Percentiles rank a stretch among this genome's conserved stretches.
phyloP scores from a whole-genome alignment of 1,140 invertebrate species.

The Sycophaga agraensis region DNA sequence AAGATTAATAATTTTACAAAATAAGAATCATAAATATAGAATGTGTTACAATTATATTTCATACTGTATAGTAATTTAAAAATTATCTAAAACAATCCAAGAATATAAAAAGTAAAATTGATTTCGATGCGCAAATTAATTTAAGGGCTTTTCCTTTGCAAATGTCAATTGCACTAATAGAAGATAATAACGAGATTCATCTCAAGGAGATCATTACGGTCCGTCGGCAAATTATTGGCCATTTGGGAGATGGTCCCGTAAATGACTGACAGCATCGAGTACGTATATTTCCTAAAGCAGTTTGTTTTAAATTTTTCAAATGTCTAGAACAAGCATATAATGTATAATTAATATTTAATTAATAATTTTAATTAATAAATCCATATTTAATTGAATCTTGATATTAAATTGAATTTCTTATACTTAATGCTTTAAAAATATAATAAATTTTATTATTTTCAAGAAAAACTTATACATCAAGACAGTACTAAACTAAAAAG shows the following conservation, averaged over 20 bases:
- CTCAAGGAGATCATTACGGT: constrained; percentile 52
- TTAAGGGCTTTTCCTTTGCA: constrained; percentile 31
- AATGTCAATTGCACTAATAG: constrained; percentile 49
- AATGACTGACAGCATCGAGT: constrained; percentile 41
- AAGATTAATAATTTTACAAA: not conserved
- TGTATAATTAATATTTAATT: too few species aligned
- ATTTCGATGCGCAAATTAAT: constrained; percentile 9
- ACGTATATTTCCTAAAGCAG: constrained; percentile 32
- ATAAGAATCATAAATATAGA: not conserved
- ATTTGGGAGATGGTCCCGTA: constrained; percentile 37
- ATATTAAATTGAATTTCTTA: too few species aligned
- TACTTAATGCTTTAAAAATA: too few species aligned
- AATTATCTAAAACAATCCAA: too few species aligned
- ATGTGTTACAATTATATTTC: not conserved
- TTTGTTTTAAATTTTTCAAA: too few species aligned
- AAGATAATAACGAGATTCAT: constrained; percentile 50
- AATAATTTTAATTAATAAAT: too few species aligned
- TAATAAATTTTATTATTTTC: too few species aligned
- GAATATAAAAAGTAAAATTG: too few species aligned
- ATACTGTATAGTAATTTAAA: not conserved
- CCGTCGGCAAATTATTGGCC: constrained; percentile 45
- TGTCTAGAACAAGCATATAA: too few species aligned
- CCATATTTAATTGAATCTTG: too few species aligned
- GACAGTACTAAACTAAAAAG: too few species aligned
- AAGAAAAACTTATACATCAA: too few species aligned